phyloP scores from a whole-genome alignment of 2,113 vertebrate species.

The Melanerpes aurifrons region DNA sequence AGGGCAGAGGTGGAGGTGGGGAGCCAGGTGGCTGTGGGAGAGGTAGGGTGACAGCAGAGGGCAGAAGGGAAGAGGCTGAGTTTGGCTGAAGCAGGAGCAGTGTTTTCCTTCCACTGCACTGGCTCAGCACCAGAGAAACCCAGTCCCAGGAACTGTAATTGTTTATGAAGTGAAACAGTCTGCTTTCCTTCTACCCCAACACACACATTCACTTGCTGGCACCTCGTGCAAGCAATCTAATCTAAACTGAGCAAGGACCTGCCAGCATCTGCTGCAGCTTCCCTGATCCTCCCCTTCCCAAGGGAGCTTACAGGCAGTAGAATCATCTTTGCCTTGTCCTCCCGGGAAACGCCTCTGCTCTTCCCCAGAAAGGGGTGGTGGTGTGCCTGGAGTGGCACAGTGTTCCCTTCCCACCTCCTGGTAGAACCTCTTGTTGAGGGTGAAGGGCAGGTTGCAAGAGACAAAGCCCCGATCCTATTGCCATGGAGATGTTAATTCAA shows the following conservation, averaged over 20 bases:
- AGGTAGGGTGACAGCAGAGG: not conserved
- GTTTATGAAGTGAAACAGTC: not conserved
- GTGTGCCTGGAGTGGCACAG: not conserved
- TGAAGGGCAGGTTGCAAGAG: constrained; percentile 72
- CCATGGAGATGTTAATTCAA: constrained; percentile 82
- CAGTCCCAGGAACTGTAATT: not conserved
- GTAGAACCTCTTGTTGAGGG: constrained; percentile 22
- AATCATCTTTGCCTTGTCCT: not conserved
- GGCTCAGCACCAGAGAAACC: not conserved
- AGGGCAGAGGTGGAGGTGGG: not conserved
- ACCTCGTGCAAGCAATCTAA: not conserved
- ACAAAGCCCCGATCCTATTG: constrained; percentile 73
- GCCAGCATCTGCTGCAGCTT: not conserved
- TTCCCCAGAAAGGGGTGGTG: not conserved
- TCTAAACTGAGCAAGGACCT: not conserved
- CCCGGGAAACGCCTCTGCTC: not conserved
- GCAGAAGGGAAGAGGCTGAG: not conserved
- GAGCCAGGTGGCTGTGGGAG: not conserved
- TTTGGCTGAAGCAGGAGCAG: not conserved
- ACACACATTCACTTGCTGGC: not conserved
- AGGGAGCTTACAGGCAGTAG: not conserved
- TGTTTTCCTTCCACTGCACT: not conserved
- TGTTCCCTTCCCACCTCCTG: not conserved
- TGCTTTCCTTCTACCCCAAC: not conserved
- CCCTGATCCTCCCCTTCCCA: not conserved